phyloP scores from a whole-genome alignment of 2,797 vertebrate species.

The Calcarius lapponicus region DNA sequence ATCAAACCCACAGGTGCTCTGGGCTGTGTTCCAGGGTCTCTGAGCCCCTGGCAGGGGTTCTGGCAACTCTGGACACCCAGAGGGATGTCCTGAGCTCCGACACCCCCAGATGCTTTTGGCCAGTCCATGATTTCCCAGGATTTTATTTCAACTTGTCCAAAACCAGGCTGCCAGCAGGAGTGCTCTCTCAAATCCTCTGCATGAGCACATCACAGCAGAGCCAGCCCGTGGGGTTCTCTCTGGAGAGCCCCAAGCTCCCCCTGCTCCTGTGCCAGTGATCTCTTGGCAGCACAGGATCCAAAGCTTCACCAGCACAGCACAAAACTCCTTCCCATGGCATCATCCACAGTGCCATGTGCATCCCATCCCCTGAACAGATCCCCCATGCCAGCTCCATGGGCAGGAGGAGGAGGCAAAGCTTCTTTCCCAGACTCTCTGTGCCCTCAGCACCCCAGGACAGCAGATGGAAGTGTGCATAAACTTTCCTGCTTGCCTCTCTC shows the following conservation, averaged over 20 bases:
- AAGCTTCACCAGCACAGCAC: neutral
- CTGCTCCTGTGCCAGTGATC: neutral
- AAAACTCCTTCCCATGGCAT: neutral
- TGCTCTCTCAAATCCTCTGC: neutral
- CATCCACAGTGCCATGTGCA: fast-evolving
- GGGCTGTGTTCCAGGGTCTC: too few species aligned
- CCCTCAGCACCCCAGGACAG: neutral
- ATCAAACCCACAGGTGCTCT: too few species aligned
- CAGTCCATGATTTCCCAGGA: neutral
- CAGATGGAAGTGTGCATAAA: neutral
- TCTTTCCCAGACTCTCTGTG: too few species aligned
- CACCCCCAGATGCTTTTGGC: neutral
- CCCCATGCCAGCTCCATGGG: neutral
- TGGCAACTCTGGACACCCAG: too few species aligned
- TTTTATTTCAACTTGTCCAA: constrained; percentile 9
- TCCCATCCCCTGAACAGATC: fast-evolving
- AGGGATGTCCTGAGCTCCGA: too few species aligned
- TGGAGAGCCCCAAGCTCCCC: neutral
- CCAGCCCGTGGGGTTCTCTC: neutral
- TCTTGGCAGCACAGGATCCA: neutral
- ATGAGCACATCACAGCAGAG: neutral
- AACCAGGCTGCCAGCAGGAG: neutral
- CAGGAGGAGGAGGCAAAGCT: neutral
- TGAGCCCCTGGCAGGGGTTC: too few species aligned
- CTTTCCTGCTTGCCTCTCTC: neutral